Base-by-base conservation (phyloP, 2,888 invertebrate genomes). In the Epistrophe eligans region DNA sequence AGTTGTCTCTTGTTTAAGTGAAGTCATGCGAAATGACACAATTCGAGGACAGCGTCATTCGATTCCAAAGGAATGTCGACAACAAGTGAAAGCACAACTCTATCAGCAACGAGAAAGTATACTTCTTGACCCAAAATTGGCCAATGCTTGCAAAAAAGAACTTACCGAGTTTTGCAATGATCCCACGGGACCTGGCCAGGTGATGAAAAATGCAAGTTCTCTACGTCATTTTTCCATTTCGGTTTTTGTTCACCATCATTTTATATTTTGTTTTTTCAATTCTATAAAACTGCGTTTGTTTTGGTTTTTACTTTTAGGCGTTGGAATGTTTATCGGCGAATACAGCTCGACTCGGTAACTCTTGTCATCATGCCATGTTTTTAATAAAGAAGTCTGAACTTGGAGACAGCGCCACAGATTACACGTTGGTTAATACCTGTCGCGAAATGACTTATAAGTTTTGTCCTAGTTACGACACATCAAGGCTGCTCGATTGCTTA, bases 51-150 rank as follows among this genome's bases (percentile, higher is more conserved):
- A 95, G 64, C 95, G 96, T 83, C 97, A 97, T 89, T 95, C 96
- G 88, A 95, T 99, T 90, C 95, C 96, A 5, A 97, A 96, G 92
- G 97, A 97, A 28, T 99, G 99, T 91, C 95, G 98, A 43, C 97
- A 97, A 90, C 98, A 99, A 92, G 94, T 99, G 19, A 95, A 96
- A 91, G 96, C 97, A 67, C 98, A 99, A 91, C 94, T 99, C 35
- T 96, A 98, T 90, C 98, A 98, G 91, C 97, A 98, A 92, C 95
- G 97, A 88, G 99, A 99, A 93, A 97, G 95, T 91, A 96, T 98
- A 88, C 95, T 96, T 88, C 95, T 97, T 84, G 98, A 99, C 93
- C 97, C 97, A 0, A 95, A 95, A 89, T 93, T 99, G 74, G 97
- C 96, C 91, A 95, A 95, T 88, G 95, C 96, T 7, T 99, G 99